phyloP scores from a whole-genome alignment of 2,797 vertebrate species.

The Adelosebastes latens region DNA sequence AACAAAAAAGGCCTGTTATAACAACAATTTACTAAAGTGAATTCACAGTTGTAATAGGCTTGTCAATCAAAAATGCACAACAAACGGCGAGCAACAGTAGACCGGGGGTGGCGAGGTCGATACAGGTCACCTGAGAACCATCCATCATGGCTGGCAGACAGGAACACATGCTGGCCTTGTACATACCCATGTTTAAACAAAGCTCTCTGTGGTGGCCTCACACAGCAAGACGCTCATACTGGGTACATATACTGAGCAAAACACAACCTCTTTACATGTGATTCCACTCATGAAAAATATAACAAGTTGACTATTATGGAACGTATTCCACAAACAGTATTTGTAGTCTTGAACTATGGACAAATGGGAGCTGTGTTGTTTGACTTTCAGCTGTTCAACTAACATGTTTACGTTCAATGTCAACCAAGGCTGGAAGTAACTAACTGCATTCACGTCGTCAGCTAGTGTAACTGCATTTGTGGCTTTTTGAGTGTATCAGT shows the following conservation, averaged over 20 bases:
- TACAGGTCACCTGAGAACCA: slow-evolving; percentile 62
- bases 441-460: not conserved
- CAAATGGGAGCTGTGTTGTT: not conserved
- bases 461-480: not conserved
- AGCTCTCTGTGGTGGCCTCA: slow-evolving; percentile 32
- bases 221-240: slow-evolving; percentile 3
- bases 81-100: slow-evolving; percentile 53
- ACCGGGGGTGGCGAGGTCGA: slow-evolving; percentile 52
- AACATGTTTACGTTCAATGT: not conserved
- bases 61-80: slow-evolving; percentile 60
- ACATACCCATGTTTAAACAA: slow-evolving; percentile 53
- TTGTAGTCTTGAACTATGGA: not conserved
- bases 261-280: not conserved
- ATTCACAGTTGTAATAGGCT: slow-evolving; percentile 27
- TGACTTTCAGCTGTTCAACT: not conserved
- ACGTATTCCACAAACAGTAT: not conserved
- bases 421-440: not conserved
- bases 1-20: not conserved
- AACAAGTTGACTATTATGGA: not conserved
- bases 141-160: slow-evolving; percentile 70
- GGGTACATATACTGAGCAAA: slow-evolving; percentile 2
- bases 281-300: not conserved
- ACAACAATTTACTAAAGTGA: not conserved
- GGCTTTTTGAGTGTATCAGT: not conserved
- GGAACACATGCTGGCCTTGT: slow-evolving; percentile 60